Percentiles rank a stretch among this genome's conserved stretches.
These are phyloP conservation scores for Agrotis exclamationis DNA, from an alignment of 2,888 invertebrate genomes.

Conservation along the genomic window DNA sequence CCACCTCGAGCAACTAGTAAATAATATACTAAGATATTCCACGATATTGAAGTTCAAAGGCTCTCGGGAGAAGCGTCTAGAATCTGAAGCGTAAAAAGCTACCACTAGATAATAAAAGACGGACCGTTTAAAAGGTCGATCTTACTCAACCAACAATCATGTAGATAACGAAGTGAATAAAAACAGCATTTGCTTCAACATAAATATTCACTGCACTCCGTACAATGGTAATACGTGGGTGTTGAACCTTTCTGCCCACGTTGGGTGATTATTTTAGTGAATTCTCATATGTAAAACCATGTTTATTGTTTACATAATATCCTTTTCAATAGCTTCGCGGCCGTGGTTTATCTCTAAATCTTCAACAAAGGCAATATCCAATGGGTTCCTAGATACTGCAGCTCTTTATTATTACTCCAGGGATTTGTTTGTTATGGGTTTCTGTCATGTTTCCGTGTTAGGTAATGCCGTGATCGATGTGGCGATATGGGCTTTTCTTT, in stretches of 20 bases:
- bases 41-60: slow-evolving; percentile 74
- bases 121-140: slow-evolving; percentile 55
- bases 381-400: slow-evolving; percentile 51
- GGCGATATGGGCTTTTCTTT: slow-evolving; percentile 74
- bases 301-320: slow-evolving; percentile 64
- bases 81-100: slow-evolving; percentile 77
- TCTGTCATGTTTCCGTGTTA: slow-evolving; percentile 66
- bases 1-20: slow-evolving; percentile 55
- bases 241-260: slow-evolving; percentile 63
- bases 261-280: slow-evolving; percentile 63
- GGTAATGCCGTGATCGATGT: slow-evolving; percentile 76
- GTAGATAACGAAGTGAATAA: slow-evolving; percentile 54
- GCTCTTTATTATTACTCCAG: slow-evolving; percentile 52
- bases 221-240: slow-evolving; percentile 67
- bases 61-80: slow-evolving; percentile 66
- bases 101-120: slow-evolving; percentile 69
- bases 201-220: slow-evolving; percentile 61
- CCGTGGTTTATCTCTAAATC: slow-evolving; percentile 52
- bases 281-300: slow-evolving; percentile 59
- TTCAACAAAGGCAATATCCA: slow-evolving; percentile 47
- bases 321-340: slow-evolving; percentile 49
- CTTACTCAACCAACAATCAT: slow-evolving; percentile 57
- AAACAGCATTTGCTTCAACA: slow-evolving; percentile 55
- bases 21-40: slow-evolving; percentile 72
- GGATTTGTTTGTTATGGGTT: slow-evolving; percentile 65